phyloP scores from a whole-genome alignment of 2,797 vertebrate genomes.

The Myiotriccus ornatus region DNA sequence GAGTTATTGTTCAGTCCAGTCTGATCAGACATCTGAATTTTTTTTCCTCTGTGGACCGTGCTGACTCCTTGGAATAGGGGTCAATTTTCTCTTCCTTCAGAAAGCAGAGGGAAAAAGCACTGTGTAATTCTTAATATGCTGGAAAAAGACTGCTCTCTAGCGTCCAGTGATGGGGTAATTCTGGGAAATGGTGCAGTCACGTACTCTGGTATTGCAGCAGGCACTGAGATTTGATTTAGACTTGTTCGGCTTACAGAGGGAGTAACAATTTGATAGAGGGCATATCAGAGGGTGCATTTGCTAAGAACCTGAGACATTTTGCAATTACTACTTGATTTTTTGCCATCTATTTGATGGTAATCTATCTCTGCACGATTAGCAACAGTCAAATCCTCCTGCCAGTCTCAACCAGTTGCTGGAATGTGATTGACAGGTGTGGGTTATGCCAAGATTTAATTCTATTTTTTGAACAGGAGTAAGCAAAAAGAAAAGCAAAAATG shows the following conservation, averaged over 20 bases:
- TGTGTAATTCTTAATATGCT: not conserved
- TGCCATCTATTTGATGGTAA: not conserved
- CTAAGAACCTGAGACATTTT: not conserved
- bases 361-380: not conserved
- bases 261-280: not conserved
- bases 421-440: not conserved
- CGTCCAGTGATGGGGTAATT: not conserved
- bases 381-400: not conserved
- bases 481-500: not conserved
- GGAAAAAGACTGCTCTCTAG: constrained; percentile 70
- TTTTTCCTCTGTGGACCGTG: not conserved
- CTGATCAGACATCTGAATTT: not conserved
- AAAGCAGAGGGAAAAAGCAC: not conserved
- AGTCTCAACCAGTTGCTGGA: not conserved
- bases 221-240: not conserved
- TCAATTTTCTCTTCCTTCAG: not conserved
- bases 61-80: not conserved
- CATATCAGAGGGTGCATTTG: not conserved
- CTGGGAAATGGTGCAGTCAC: not conserved
- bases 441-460: not conserved
- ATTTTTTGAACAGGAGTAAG: not conserved
- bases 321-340: not conserved
- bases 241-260: not conserved
- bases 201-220: not conserved
- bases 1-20: not conserved